Evolutionary conservation across 2,888 invertebrate species (phyloP).

Genomic region (Tholera decimalis): DNA sequence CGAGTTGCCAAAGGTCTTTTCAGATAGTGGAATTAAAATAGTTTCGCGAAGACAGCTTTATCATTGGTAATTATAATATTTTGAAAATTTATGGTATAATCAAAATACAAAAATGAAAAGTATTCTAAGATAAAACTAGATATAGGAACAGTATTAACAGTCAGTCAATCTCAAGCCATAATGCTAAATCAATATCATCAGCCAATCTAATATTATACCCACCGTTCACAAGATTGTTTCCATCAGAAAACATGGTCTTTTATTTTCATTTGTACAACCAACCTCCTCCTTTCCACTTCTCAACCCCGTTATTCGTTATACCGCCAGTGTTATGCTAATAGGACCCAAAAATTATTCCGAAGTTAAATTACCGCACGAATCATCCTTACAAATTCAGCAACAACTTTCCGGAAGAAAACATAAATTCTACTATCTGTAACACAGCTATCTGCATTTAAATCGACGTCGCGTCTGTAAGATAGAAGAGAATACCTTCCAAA

Average conservation of each 20-base stretch:
- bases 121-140: too few relatives aligned
- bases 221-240: not conserved
- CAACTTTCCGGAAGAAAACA: constrained; percentile 34
- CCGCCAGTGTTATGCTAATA: constrained; percentile 35
- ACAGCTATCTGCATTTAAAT: constrained; percentile 63
- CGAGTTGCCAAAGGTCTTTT: not conserved
- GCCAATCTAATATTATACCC: not conserved
- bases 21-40: not conserved
- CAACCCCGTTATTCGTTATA: constrained; percentile 36
- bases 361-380: constrained; percentile 38
- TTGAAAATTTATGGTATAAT: too few relatives aligned
- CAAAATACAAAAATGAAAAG: too few relatives aligned
- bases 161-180: not conserved
- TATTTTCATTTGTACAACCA: constrained; percentile 22
- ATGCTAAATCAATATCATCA: not conserved
- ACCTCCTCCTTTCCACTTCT: constrained; percentile 33
- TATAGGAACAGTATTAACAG: too few relatives aligned
- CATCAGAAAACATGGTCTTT: constrained; percentile 9
- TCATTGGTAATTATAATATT: too few relatives aligned
- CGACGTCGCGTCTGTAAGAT: constrained; percentile 22
- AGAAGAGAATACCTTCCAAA: constrained; percentile 48
- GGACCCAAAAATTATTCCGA: constrained; percentile 40
- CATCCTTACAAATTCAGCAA: constrained; percentile 41
- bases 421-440: constrained; percentile 54
- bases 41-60: not conserved